phyloP scores from a whole-genome alignment of 2,113 vertebrate genomes.

The Balaeniceps rex region DNA sequence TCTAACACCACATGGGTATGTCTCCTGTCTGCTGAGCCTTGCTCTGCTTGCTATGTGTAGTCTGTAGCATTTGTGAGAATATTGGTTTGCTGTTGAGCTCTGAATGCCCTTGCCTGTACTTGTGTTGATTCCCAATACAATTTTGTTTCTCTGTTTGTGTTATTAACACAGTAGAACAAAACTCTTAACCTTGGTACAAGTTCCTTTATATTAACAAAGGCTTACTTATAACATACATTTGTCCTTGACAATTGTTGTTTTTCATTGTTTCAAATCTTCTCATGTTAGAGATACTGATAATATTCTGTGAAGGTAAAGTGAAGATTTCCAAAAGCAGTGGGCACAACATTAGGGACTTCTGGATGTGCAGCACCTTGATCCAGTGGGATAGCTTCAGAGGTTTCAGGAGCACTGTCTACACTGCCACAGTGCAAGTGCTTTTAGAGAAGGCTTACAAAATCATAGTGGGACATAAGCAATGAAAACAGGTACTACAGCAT shows the following conservation, averaged over 20 bases:
- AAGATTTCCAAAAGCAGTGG: background rate
- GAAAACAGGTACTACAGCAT: background rate
- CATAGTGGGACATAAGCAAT: background rate
- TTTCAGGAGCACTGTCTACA: background rate
- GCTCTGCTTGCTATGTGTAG: slow-evolving; percentile 53
- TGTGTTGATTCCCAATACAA: background rate
- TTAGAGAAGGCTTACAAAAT: background rate
- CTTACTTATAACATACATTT: background rate
- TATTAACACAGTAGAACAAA: background rate
- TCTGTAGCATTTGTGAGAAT: slow-evolving; percentile 46
- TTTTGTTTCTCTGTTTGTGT: background rate
- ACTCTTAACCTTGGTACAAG: background rate
- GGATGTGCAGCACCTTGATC: background rate
- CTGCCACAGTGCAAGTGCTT: background rate
- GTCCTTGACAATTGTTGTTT: background rate
- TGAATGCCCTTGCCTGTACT: background rate
- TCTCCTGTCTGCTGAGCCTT: slow-evolving; percentile 97
- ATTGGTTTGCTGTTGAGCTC: background rate
- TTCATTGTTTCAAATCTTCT: background rate
- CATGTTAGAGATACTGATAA: background rate
- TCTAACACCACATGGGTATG: slow-evolving; percentile 66
- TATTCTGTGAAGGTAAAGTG: background rate
- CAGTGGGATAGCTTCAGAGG: background rate
- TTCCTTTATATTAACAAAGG: background rate
- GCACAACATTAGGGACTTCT: background rate